A percentile compares a stretch with the other conserved stretches of the same genome.
Conservation (phyloP, 2,113 vertebrate species). For the Callipepla squamata region DNA sequence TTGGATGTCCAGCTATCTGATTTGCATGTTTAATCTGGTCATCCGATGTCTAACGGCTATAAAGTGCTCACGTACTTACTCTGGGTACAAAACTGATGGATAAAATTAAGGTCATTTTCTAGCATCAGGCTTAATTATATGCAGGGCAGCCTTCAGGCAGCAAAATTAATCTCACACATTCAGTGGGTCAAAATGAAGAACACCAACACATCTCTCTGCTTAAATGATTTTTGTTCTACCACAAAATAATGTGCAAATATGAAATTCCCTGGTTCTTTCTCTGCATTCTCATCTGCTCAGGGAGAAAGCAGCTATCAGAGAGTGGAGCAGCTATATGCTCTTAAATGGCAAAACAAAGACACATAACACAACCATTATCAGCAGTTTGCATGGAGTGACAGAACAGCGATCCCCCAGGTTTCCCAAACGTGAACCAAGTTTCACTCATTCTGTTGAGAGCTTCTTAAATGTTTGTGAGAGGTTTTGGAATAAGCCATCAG, state of each 20-base stretch:
- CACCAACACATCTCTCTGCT: background rate
- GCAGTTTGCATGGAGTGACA: background rate
- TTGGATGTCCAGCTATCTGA: background rate
- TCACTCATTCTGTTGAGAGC: background rate
- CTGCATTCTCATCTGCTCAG: background rate
- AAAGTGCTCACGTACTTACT: background rate
- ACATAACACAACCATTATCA: background rate
- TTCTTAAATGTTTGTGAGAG: background rate
- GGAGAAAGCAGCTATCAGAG: background rate
- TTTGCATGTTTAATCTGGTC: constrained; percentile 44
- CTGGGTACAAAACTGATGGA: constrained; percentile 31
- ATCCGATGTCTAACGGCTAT: constrained; percentile 40
- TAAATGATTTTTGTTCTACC: background rate
- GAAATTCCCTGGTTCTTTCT: background rate
- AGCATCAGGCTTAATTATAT: constrained; percentile 29
- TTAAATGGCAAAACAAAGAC: background rate
- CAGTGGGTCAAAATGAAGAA: background rate
- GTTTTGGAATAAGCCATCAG: background rate
- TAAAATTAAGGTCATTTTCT: constrained; percentile 63
- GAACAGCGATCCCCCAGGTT: fast-evolving
- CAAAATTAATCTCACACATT: constrained; percentile 47
- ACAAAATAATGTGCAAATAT: background rate
- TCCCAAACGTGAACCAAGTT: background rate
- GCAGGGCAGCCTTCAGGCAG: constrained; percentile 41
- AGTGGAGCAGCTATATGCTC: background rate